phyloP scores from a whole-genome alignment of 2,113 vertebrate species.

The Erythrocebus patas region DNA sequence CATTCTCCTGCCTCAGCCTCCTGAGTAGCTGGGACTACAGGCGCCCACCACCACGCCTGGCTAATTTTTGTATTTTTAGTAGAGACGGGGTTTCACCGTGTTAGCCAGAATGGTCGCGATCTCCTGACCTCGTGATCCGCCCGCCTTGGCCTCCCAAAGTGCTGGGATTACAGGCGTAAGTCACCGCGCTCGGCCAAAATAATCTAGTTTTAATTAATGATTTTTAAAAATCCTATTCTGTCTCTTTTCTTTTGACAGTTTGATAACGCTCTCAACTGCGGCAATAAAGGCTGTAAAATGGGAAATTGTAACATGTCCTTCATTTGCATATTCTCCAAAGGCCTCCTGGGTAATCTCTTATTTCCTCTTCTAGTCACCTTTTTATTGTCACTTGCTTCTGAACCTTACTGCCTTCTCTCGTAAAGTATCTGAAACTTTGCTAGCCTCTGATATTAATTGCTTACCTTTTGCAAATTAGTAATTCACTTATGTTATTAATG shows the following conservation, averaged over 20 bases:
- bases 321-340: background rate
- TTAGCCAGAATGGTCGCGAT: no score
- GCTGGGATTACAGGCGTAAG: no score
- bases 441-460: background rate
- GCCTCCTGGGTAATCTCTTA: background rate
- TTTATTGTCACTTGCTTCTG: background rate
- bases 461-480: background rate
- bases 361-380: background rate
- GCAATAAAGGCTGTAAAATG: background rate
- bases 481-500: background rate
- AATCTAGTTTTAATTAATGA: background rate
- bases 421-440: background rate
- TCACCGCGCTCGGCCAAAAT: background rate
- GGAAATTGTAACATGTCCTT: background rate
- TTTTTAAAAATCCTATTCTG: background rate
- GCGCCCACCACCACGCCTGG: rapidly evolving
- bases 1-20: no score
- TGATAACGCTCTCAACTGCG: background rate
- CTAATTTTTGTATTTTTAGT: no score
- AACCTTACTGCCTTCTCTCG: background rate
- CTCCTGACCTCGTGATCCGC: no score
- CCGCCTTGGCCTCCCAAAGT: no score
- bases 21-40: no score
- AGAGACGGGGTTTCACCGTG: no score
- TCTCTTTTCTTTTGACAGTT: background rate